Evolutionary conservation across 2,888 invertebrate species (phyloP), one percentile per base, ranked within the genome.

Genomic region (Philaethria dido): DNA sequence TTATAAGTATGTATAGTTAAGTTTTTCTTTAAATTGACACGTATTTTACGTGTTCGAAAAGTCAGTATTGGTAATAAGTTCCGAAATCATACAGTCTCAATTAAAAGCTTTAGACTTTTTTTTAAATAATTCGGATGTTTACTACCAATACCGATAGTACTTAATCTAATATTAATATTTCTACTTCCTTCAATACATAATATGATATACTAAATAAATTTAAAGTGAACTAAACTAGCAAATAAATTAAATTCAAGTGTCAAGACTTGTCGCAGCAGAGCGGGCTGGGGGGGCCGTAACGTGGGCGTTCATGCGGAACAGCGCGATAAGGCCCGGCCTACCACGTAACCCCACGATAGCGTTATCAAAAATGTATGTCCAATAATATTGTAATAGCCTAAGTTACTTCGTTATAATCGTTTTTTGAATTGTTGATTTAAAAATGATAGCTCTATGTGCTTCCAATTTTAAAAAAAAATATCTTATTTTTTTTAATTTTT

Each of bases 261-360:
- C 90, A 92, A 90, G 90, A 89, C 85, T 80, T 76, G 73, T 71
- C 78, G 78, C 78, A 72, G 75, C 62, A 67, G 69, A 70, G 74
- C 69, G 71, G 70, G 71, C 72, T 65, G 71, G 70, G 63, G 72
- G 69, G 52, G 22, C 83, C 84, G 89, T 91, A 88, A 88, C 90
- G 89, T 78, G 82, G 79, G 92, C 93, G 93, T 92, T 90, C 92
- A 93, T 88, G 92, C 84, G 84, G 91, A 93, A 93, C 89, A 86
- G 88, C 90, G 88, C 89, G 93, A 93, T 92, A 92, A 93, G 81
- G 82, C 78, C 85, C 87, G 83, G 90, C 90, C 92, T 91, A 91
- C 90, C 86, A 89, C 88, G 91, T 89, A 90, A 89, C 91, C 90
- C 87, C 73, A 73, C 77, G 86, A 88, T 88, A 88, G 80, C 82